Evolutionary conservation across 30 jellyfish, hydroid and myxozoan species (phyloP).

Genomic region (Aurelia sp.): DNA sequence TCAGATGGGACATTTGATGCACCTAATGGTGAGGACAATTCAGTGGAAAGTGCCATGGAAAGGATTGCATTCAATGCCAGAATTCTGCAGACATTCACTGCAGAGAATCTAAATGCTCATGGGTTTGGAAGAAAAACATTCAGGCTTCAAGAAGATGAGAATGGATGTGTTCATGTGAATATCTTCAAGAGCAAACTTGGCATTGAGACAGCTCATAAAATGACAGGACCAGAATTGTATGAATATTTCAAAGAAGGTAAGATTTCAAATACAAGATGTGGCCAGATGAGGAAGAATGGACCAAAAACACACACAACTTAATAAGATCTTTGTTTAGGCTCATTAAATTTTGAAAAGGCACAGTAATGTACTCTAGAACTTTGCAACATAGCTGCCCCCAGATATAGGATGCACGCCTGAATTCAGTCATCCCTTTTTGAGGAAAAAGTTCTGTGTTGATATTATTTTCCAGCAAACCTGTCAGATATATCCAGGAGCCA

Average conservation of each 20-base stretch:
- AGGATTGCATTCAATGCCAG: constrained; percentile 82
- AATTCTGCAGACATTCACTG: constrained; percentile 85
- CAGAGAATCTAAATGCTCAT: constrained; percentile 80
- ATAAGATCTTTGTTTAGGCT: no score
- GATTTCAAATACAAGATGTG: background rate
- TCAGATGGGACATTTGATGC: constrained; percentile 86
- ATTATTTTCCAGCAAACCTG: no score
- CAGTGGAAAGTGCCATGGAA: constrained; percentile 76
- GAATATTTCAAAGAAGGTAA: constrained; percentile 72
- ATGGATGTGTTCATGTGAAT: constrained; percentile 58
- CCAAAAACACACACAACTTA: no score
- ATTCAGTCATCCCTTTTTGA: no score
- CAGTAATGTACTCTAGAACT: no score
- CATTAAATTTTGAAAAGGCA: no score
- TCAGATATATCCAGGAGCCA: no score
- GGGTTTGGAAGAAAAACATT: constrained; percentile 82
- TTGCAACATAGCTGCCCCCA: no score
- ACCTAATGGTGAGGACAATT: constrained; percentile 72
- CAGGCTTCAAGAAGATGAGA: constrained; percentile 71
- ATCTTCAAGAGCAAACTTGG: constrained; percentile 75
- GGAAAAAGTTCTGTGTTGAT: no score
- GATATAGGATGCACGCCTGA: no score
- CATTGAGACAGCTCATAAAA: constrained; percentile 61
- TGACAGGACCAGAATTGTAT: constrained; percentile 88
- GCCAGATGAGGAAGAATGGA: background rate